Base-by-base conservation (phyloP, 37 sponge, comb jelly and placozoan genomes). In the Ianthella basta region DNA sequence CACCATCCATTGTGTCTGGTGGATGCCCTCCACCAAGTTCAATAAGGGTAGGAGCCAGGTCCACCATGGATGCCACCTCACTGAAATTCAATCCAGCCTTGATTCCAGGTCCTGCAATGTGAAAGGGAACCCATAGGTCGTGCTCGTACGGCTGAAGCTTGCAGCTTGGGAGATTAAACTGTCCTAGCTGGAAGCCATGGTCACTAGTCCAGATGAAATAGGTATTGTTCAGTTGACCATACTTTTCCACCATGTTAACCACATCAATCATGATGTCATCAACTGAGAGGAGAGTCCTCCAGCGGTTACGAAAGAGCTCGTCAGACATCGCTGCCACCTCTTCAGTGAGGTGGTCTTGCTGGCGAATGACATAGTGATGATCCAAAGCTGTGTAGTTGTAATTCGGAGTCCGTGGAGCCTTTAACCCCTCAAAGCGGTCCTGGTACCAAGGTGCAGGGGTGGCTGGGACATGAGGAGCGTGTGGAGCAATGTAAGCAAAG, bases 161-260 rank as follows among this genome's bases (percentile, higher is more conserved):
- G 79, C 91, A 86, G 33, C 83, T 80, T 23, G 95, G 95, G 6
- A 91, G 81, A 4, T 88, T 55, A 32, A 91, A 89, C 72, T 94
- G 95, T 21, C 95, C 95, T 23, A 94, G 82, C 32, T 94, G 86
- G 78, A 83, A 94, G 23, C 95, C 95, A 84, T 94, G 95, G 53
- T 94, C 95, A 75, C 95, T 94, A 4, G 95, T 94, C 50, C 56
- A 86, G 25, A 91, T 0, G 77, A 94, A 72, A 55, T 86, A 91
- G 35, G 95, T 94, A 79, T 91, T 91, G 37, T 86, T 70, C 0
- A 91, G 63, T 32, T 85, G 73, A 72, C 67, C 73, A 41, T 90
- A 0, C 1, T 91, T 19, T 0, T 80, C 34, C 10, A 94, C 81
- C 50, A 85, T 40, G 0, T 60, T 36, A 1, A 90, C 88, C 18